Percentiles rank a stretch among this genome's conserved stretches.
These are phyloP conservation scores for Phymatocera aterrima DNA, from an alignment of 2,888 invertebrate species.

Conservation along the genomic window DNA sequence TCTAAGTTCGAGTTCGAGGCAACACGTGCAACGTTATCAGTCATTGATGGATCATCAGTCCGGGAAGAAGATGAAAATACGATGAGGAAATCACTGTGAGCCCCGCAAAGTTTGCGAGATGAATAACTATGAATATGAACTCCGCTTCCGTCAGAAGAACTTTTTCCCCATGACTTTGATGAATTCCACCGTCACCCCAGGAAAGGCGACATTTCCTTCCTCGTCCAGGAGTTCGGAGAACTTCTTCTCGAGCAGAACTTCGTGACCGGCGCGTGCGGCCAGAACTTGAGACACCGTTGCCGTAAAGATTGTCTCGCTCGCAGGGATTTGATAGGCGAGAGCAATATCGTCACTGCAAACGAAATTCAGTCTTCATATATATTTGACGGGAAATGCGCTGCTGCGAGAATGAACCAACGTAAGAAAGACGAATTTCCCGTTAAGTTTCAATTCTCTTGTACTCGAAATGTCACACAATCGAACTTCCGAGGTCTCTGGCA, in stretches of 20 bases:
- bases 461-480: background rate
- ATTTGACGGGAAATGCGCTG: background rate
- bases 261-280: conserved; percentile 60
- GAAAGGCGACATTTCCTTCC: conserved; percentile 55
- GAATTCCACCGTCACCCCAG: conserved; percentile 55
- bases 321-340: conserved; percentile 56
- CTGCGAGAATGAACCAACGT: background rate
- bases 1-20: too few relatives aligned
- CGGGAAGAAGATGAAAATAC: background rate
- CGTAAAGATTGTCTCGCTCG: conserved; percentile 61
- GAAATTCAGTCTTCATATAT: background rate
- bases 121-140: background rate
- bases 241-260: conserved; percentile 49
- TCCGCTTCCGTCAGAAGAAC: background rate
- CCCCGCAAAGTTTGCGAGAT: background rate
- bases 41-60: background rate
- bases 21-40: too few relatives aligned
- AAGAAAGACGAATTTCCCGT: background rate
- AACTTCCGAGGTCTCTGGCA: background rate
- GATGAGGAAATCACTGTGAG: background rate
- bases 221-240: conserved; percentile 55
- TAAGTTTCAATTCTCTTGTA: background rate
- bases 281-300: conserved; percentile 58
- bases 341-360: conserved; percentile 58
- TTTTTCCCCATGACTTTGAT: conserved; percentile 58